Percentiles rank a stretch among this genome's conserved stretches.
Evolutionary conservation across 1,140 invertebrate genomes (phyloP).

Genomic region (Drosophila mauritiana): DNA sequence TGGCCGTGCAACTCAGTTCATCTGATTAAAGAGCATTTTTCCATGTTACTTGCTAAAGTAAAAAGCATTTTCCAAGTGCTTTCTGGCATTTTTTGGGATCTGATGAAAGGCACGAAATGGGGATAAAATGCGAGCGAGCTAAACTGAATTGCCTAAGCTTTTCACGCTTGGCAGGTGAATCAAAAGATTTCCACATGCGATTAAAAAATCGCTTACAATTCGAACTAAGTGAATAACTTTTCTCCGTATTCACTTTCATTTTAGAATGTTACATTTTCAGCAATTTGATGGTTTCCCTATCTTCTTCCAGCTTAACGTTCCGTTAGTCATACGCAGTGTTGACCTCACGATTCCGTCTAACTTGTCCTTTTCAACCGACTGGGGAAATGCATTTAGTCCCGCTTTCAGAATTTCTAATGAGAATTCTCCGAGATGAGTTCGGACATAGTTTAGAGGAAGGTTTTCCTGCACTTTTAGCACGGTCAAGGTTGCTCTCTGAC

Average conservation of each 20-base stretch:
- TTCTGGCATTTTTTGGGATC: conserved; percentile 9
- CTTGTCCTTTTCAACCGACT: conserved; percentile 10
- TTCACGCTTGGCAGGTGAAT: no score
- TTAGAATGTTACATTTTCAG: not conserved
- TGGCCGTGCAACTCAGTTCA: conserved; percentile 45
- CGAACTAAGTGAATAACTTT: no score
- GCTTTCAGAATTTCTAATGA: conserved; percentile 42
- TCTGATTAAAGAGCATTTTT: conserved; percentile 50
- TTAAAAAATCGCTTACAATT: not conserved
- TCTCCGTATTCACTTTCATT: not conserved
- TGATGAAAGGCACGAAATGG: conserved; percentile 8
- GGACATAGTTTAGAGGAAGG: conserved; percentile 27
- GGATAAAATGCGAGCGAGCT: not conserved
- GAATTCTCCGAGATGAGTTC: conserved; percentile 21
- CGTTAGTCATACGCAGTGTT: conserved; percentile 33
- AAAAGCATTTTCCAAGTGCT: conserved; percentile 34
- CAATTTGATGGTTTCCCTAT: not conserved
- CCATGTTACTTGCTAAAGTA: conserved; percentile 12
- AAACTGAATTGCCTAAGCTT: not conserved
- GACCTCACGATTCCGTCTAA: not conserved
- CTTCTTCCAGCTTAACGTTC: not conserved
- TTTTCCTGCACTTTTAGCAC: not conserved
- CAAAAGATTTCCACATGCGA: no score
- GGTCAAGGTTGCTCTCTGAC: conserved; percentile 38
- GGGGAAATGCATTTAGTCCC: conserved; percentile 29